Evolutionary conservation across 1,140 invertebrate species (phyloP).

Genomic region (Euwallacea fornicatus): DNA sequence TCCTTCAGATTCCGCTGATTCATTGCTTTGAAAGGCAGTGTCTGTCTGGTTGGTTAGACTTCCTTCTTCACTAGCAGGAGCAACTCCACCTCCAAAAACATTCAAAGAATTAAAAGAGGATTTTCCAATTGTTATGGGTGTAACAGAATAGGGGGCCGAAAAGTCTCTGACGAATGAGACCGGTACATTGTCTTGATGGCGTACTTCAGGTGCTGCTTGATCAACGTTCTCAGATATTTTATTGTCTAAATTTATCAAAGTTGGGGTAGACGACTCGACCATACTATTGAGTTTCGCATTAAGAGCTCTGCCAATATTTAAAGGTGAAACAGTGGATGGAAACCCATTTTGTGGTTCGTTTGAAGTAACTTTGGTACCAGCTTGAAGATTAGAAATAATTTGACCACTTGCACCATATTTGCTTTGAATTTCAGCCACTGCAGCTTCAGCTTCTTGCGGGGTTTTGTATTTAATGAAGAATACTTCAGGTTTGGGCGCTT

Average conservation of each 20-base stretch:
- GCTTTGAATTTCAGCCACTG: conserved; percentile 34
- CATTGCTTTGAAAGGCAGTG: neutral
- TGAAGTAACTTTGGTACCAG: neutral
- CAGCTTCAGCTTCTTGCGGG: conserved; percentile 60
- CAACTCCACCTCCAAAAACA: conserved; percentile 13
- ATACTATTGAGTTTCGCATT: neutral
- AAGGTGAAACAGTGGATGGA: neutral
- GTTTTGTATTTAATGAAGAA: conserved; percentile 91
- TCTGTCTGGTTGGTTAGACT: neutral
- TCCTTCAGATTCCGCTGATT: no score
- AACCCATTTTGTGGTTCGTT: neutral
- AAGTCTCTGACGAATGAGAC: neutral
- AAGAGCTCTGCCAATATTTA: neutral
- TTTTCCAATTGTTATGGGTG: conserved; percentile 13
- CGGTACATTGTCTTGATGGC: neutral
- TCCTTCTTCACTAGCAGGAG: neutral
- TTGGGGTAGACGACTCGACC: conserved; percentile 13
- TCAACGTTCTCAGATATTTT: neutral
- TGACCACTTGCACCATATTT: conserved; percentile 28
- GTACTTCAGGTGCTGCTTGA: neutral
- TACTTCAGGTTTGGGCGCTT: conserved; percentile 81
- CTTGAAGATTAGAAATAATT: conserved; percentile 27
- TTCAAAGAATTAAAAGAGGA: neutral
- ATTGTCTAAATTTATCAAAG: neutral
- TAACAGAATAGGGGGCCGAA: neutral